Conservation (phyloP, 30 jellyfish, hydroid and myxozoan species). For the Hydractinia echinata region DNA sequence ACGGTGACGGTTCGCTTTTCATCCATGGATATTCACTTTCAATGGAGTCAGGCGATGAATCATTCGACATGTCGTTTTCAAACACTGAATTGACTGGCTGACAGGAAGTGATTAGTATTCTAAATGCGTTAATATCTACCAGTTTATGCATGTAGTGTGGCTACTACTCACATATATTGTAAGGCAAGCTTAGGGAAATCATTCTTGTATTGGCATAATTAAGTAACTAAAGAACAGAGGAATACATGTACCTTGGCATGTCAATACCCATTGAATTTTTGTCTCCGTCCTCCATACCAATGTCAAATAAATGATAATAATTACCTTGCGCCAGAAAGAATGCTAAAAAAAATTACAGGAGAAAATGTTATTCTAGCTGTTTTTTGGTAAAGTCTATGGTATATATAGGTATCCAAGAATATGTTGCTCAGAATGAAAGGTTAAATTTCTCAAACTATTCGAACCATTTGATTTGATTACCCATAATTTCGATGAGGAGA, state of each 20-base stretch:
- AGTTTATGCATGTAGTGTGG: no score
- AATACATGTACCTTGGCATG: conserved; percentile 34
- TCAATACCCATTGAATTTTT: conserved; percentile 37
- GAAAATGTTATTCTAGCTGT: not conserved
- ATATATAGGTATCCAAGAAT: no score
- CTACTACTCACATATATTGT: no score
- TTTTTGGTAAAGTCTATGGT: no score
- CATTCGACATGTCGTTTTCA: conserved; percentile 55
- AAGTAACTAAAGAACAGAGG: not conserved
- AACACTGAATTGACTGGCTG: conserved; percentile 78
- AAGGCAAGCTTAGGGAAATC: no score
- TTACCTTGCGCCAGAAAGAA: not conserved
- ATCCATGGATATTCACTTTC: conserved; percentile 82
- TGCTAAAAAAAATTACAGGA: conserved; percentile 28
- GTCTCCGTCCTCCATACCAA: conserved; percentile 38
- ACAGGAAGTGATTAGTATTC: conserved; percentile 50
- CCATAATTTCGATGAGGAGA: no score
- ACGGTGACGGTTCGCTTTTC: conserved; percentile 89
- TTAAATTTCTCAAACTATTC: no score
- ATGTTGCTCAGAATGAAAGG: no score
- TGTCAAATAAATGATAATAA: conserved; percentile 29
- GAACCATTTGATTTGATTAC: no score
- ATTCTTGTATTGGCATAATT: no score
- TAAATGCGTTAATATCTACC: not conserved
- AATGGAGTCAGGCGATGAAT: conserved; percentile 78